A percentile compares a stretch with the other conserved stretches of the same genome.
These are phyloP conservation scores for Tetraodon nigroviridis DNA, from an alignment of 2,113 vertebrate species.

Conservation along the genomic window DNA sequence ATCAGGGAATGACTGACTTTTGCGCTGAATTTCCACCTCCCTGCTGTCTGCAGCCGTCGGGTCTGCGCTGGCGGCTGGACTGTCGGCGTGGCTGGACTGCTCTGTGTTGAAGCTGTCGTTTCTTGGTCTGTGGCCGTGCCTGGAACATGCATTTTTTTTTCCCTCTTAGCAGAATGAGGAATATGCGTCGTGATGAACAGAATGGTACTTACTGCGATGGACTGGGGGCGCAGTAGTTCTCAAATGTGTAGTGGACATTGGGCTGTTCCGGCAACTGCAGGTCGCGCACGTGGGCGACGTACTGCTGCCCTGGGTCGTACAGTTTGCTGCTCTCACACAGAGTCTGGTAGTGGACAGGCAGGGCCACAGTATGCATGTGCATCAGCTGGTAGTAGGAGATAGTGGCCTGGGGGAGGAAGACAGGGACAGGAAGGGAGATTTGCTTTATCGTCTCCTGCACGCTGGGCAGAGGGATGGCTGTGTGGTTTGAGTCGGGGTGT, in stretches of 20 bases:
- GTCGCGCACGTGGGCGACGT: slow-evolving; percentile 83
- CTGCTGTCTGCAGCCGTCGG: slow-evolving; percentile 5
- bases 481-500: background rate
- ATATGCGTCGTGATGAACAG: no score
- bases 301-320: slow-evolving; percentile 92
- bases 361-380: slow-evolving; percentile 90
- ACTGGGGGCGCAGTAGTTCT: slow-evolving; percentile 76
- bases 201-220: slow-evolving; percentile 51
- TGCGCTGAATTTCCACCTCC: slow-evolving; percentile 47
- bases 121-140: slow-evolving; percentile 72
- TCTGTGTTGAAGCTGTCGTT: slow-evolving; percentile 82
- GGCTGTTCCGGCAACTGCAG: slow-evolving; percentile 84
- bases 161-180: background rate
- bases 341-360: slow-evolving; percentile 93
- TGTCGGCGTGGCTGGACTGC: slow-evolving; percentile 42
- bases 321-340: slow-evolving; percentile 97
- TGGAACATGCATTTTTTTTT: slow-evolving; percentile 33
- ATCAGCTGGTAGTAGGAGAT: slow-evolving; percentile 95
- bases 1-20: slow-evolving; percentile 67
- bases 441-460: background rate
- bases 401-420: slow-evolving; percentile 77
- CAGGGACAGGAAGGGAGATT: background rate
- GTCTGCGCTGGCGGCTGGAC: slow-evolving; percentile 45
- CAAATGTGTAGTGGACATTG: slow-evolving; percentile 79
- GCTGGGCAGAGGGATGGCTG: no score